Evolutionary conservation across 2,888 invertebrate genomes (phyloP).

Genomic region (Bimastos eiseni): DNA sequence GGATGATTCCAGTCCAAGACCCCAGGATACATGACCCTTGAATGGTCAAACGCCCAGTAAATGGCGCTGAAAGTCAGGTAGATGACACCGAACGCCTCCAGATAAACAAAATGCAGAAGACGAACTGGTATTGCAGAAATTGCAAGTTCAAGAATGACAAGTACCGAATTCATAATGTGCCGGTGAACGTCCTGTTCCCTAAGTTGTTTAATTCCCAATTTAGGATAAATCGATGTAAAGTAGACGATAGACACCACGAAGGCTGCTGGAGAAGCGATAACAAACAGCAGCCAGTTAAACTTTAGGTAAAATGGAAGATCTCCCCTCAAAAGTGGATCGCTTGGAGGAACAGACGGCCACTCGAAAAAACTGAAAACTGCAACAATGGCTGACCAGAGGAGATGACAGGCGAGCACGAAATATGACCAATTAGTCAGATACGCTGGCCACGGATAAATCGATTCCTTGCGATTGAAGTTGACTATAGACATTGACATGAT

Average conservation of each 20-base stretch:
- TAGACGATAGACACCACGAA: conserved; percentile 48
- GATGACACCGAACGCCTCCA: conserved; percentile 48
- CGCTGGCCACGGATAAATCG: conserved; percentile 46
- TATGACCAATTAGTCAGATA: conserved; percentile 58
- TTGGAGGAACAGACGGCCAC: not conserved
- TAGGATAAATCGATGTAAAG: conserved; percentile 15
- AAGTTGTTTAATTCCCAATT: not conserved
- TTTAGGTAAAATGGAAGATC: conserved; percentile 36
- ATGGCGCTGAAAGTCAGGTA: conserved; percentile 53
- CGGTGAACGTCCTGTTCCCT: conserved; percentile 47
- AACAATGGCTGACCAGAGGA: conserved; percentile 40
- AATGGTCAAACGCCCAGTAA: conserved; percentile 53
- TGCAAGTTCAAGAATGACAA: conserved; percentile 51
- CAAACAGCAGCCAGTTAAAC: conserved; percentile 40
- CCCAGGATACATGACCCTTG: conserved; percentile 51
- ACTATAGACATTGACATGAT: conserved; percentile 48
- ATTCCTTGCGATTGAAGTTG: conserved; percentile 35
- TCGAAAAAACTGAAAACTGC: conserved; percentile 21
- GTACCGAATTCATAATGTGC: conserved; percentile 53
- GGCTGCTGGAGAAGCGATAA: conserved; percentile 27
- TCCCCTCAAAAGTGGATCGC: not conserved
- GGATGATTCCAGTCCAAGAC: conserved; percentile 56
- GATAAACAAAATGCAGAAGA: conserved; percentile 51
- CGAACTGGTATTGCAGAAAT: conserved; percentile 51
- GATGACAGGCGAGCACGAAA: conserved; percentile 48